phyloP scores from a whole-genome alignment of 2,888 invertebrate species.

The Lagria hirta region DNA sequence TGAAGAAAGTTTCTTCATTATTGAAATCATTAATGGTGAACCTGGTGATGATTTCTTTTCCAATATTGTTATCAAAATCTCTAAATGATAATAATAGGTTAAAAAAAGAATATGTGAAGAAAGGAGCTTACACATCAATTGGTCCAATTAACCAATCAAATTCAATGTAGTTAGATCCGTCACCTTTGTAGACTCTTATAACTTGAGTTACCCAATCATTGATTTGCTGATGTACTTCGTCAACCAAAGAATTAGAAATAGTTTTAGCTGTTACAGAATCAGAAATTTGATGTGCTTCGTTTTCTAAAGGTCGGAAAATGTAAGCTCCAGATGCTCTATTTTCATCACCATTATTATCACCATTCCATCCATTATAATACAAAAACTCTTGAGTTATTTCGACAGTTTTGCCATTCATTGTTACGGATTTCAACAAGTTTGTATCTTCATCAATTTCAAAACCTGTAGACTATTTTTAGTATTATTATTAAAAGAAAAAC shows the following conservation, averaged over 20 bases:
- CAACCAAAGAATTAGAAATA: conserved; percentile 48
- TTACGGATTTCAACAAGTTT: conserved; percentile 59
- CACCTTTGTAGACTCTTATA: conserved; percentile 65
- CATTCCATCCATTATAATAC: conserved; percentile 70
- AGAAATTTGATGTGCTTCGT: conserved; percentile 7
- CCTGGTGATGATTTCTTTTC: conserved; percentile 70
- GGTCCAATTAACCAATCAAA: conserved; percentile 78
- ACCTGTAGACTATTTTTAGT: conserved; percentile 33
- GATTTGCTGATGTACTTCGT: conserved; percentile 69
- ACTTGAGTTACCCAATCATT: conserved; percentile 71
- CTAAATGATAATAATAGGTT: conserved; percentile 12
- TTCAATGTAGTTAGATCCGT: conserved; percentile 59
- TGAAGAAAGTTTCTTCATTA: conserved; percentile 72
- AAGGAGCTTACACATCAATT: conserved; percentile 62
- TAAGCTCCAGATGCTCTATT: conserved; percentile 89
- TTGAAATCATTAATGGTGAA: conserved; percentile 59
- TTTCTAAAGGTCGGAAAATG: conserved; percentile 68
- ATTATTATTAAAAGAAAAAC: too few species aligned
- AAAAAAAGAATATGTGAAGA: conserved; percentile 1
- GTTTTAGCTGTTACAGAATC: conserved; percentile 45
- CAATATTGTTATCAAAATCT: conserved; percentile 39
- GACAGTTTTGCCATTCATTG: conserved; percentile 51
- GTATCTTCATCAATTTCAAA: conserved; percentile 59
- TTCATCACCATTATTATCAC: conserved; percentile 62
- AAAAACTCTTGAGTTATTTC: conserved; percentile 64